A percentile compares a stretch with the other conserved stretches of the same genome.
phyloP scores from a whole-genome alignment of 2,113 vertebrate species.

The Ia io region DNA sequence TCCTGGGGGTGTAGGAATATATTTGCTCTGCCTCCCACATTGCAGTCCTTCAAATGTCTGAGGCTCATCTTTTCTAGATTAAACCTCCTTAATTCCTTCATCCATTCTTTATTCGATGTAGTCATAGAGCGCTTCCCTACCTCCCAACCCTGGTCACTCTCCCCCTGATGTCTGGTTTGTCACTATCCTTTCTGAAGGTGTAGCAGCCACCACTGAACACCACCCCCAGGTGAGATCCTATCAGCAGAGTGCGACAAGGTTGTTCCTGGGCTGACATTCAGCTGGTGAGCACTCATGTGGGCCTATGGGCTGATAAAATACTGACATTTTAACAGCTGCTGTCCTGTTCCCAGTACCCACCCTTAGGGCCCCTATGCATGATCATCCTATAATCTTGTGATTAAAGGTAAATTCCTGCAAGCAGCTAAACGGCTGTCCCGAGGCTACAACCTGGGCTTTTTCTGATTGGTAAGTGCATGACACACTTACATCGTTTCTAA shows the following conservation, averaged over 20 bases:
- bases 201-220: not conserved
- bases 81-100: not conserved
- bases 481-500: not conserved
- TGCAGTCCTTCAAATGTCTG: not conserved
- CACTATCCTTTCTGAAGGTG: not conserved
- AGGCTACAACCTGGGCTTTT: not conserved
- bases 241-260: not conserved
- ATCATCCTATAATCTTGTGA: not conserved
- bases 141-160: not conserved
- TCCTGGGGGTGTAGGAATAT: not conserved
- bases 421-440: not conserved
- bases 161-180: no score
- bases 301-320: not conserved
- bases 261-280: not conserved
- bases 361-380: no score
- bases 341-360: not conserved
- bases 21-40: not conserved
- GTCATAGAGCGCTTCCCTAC: not conserved
- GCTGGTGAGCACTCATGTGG: not conserved
- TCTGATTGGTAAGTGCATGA: not conserved
- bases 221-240: not conserved
- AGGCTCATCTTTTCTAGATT: not conserved
- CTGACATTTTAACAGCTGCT: not conserved
- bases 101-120: no score
- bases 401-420: not conserved